A percentile compares a stretch with the other conserved stretches of the same genome.
Conservation (phyloP, 2,888 invertebrate species). For the Punctoribates punctum region DNA sequence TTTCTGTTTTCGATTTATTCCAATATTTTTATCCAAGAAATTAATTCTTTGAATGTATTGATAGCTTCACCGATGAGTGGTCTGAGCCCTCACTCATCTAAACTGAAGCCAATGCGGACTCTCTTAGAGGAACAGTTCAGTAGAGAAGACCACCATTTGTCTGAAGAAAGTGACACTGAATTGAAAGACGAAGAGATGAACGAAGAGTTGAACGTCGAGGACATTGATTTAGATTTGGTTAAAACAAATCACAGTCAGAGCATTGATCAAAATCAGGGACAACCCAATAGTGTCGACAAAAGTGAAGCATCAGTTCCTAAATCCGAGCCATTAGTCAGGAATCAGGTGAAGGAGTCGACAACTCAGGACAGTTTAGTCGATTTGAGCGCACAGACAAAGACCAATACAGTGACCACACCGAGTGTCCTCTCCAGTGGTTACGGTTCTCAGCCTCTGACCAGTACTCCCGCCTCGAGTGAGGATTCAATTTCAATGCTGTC, state of each 20-base stretch:
- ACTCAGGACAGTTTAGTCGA: conserved; percentile 37
- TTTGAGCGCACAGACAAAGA: conserved; percentile 1
- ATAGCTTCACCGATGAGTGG: conserved; percentile 52
- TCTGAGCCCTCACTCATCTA: conserved; percentile 69
- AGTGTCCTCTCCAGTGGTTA: conserved; percentile 35
- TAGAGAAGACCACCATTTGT: conserved; percentile 48
- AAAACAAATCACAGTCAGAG: not conserved
- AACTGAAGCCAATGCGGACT: conserved; percentile 86
- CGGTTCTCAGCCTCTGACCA: conserved; percentile 55
- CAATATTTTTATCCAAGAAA: conserved; percentile 1
- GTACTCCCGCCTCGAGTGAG: conserved; percentile 52
- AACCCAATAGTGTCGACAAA: not conserved
- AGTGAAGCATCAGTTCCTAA: not conserved
- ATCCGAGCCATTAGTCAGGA: not conserved
- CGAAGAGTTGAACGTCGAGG: not conserved
- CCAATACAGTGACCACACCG: conserved; percentile 40
- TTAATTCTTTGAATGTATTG: conserved; percentile 36
- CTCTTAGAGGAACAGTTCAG: conserved; percentile 72
- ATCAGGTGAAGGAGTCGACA: conserved; percentile 28
- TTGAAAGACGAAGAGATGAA: not conserved
- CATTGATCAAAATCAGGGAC: not conserved
- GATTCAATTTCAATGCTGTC: conserved; percentile 46
- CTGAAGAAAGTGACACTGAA: conserved; percentile 54
- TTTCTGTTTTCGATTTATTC: conserved; percentile 27
- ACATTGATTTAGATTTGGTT: no score